These are phyloP conservation scores for Rhinichthys osculus DNA, from an alignment of 2,797 vertebrate genomes.

Conservation along the genomic window DNA sequence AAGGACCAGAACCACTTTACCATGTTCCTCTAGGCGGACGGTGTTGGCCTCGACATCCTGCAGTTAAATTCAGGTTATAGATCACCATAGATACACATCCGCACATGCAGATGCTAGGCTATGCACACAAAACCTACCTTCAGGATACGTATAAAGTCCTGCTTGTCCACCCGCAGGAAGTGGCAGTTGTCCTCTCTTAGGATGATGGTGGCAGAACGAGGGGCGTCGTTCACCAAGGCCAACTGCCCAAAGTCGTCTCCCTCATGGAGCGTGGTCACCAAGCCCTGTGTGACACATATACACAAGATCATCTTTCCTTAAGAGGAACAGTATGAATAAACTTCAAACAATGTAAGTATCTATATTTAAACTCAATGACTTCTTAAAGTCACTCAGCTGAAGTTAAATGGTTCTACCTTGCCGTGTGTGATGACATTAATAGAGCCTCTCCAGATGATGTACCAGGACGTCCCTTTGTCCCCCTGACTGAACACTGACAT, in stretches of 20 bases:
- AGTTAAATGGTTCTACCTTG: slow-evolving; percentile 79
- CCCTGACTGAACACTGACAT: slow-evolving; percentile 94
- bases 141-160: slow-evolving; percentile 95
- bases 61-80: slow-evolving; percentile 23
- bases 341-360: slow-evolving; percentile 33
- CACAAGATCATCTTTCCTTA: slow-evolving; percentile 21
- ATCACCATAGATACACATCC: background rate
- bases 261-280: slow-evolving; percentile 92
- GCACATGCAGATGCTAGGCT: background rate
- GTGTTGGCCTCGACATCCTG: slow-evolving; percentile 97
- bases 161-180: slow-evolving; percentile 93
- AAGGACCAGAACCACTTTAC: slow-evolving; percentile 91
- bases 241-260: slow-evolving; percentile 96
- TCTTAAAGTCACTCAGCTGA: slow-evolving; percentile 30
- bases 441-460: slow-evolving; percentile 98
- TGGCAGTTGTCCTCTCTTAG: slow-evolving; percentile 93
- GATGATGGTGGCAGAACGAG: slow-evolving; percentile 93
- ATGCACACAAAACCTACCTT: slow-evolving; percentile 77
- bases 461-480: slow-evolving; percentile 97
- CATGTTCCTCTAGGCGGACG: slow-evolving; percentile 93
- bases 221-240: slow-evolving; percentile 92
- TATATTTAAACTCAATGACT: slow-evolving; percentile 33
- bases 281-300: slow-evolving; percentile 79
- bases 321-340: background rate
- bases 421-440: slow-evolving; percentile 97